Conservation (phyloP, 2,113 vertebrate species). For the Bos javanicus region DNA sequence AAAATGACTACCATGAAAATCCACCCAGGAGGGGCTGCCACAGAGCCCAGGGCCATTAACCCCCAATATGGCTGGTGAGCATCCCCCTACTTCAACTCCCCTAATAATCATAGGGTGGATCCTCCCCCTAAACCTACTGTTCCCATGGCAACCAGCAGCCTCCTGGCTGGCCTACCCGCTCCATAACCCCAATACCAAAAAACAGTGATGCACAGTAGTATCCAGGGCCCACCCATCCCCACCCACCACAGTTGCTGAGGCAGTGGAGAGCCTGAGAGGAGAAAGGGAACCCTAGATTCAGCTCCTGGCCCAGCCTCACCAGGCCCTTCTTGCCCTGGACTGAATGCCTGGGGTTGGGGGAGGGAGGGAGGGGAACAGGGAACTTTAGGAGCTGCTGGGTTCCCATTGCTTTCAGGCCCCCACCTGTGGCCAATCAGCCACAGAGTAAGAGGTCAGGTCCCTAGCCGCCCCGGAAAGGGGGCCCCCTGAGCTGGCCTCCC, state of each 20-base stretch:
- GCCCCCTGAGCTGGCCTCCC: conserved; percentile 58
- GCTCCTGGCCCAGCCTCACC: background rate
- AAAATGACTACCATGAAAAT: background rate
- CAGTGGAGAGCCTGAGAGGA: background rate
- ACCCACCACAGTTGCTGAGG: background rate
- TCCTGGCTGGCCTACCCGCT: background rate
- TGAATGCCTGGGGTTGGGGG: background rate
- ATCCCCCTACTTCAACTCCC: background rate
- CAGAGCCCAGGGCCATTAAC: background rate
- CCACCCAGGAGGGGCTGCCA: background rate
- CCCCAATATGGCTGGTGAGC: background rate
- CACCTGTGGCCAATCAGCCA: conserved; percentile 57
- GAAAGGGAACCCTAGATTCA: background rate
- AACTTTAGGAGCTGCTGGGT: conserved; percentile 41
- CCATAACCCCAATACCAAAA: background rate
- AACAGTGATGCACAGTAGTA: background rate
- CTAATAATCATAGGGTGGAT: background rate
- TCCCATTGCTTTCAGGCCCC: conserved; percentile 7
- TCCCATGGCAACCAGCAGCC: conserved; percentile 19
- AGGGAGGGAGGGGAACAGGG: background rate
- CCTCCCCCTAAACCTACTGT: background rate
- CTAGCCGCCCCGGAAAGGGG: conserved; percentile 21
- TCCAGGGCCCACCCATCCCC: background rate
- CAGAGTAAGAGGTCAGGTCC: conserved; percentile 51
- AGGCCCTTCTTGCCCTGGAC: background rate